phyloP scores from a whole-genome alignment of 2,797 vertebrate genomes.

The Pipistrellus kuhlii region DNA sequence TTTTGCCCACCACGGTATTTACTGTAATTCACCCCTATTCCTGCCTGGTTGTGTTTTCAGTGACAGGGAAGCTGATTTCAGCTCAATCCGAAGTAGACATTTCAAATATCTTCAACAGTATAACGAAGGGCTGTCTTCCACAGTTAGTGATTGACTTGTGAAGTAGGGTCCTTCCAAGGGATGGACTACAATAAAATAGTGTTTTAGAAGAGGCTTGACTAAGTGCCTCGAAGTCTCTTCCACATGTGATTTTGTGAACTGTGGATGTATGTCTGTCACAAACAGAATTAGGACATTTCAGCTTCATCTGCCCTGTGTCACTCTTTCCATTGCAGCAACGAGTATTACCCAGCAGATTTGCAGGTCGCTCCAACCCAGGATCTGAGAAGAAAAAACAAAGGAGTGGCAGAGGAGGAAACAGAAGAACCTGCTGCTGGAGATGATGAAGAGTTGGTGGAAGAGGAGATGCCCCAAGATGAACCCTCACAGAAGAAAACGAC shows the following conservation, averaged over 20 bases:
- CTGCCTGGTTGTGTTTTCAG: not conserved
- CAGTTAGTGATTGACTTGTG: not conserved
- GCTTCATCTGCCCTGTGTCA: not conserved
- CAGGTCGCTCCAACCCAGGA: constrained; percentile 95
- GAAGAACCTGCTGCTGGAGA: constrained; percentile 79
- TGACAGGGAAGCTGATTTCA: not conserved
- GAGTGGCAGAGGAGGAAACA: constrained; percentile 78
- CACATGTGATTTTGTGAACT: not conserved
- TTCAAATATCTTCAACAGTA: not conserved
- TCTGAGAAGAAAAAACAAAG: constrained; percentile 88
- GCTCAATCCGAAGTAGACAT: not conserved
- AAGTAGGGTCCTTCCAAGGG: not conserved
- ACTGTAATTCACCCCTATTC: not conserved
- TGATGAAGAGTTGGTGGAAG: constrained; percentile 74
- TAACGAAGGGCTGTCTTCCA: not conserved
- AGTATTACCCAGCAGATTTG: constrained; percentile 95
- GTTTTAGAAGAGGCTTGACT: not conserved
- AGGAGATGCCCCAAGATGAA: constrained; percentile 77
- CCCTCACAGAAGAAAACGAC: constrained; percentile 84
- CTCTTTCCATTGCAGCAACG: constrained; percentile 89
- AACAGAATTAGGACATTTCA: not conserved
- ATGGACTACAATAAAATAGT: not conserved
- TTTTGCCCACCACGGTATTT: not conserved
- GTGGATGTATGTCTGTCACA: accelerated
- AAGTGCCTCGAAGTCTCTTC: not conserved